Evolutionary conservation across 2,113 vertebrate species (phyloP), one percentile per base, ranked within the genome.

Genomic region (Piprites chloris): DNA sequence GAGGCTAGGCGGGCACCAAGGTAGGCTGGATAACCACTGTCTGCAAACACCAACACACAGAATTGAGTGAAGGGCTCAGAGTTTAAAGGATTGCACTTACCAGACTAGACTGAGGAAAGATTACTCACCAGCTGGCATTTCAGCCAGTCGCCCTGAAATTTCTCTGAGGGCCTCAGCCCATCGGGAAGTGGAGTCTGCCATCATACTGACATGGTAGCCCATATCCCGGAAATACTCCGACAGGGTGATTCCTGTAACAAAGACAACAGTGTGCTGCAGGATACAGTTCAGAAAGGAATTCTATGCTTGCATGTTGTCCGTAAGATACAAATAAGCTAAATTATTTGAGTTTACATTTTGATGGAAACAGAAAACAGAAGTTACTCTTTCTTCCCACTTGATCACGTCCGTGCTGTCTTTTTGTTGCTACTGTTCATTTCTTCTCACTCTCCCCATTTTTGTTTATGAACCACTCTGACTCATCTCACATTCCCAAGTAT

Each of bases 201-300:
- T 99, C 99, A 99, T 99, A 95, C 99, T 99, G 95, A 99, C 99
- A 2, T 99, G 98, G 97, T 99, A 99, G 63, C 99, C 99, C 99
- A 99, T 99, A 97, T 99, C 99, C 68, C 99, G 98, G 98, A 99
- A 99, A 96, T 99, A 99, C 94, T 99, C 99, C 0, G 99, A 99
- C 72, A 99, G 97, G 1, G 99, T 99, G 97, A 99, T 99, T 77
- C 99, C 99, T 99, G 96, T 11, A 91, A 92, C 41, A 92, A 23
- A 80, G 35, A 67, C 26, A 93, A 77, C 22, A 89, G 59, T 0
- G 0, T 12, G 58, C 42, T 78, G 27, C 73, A 86, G 28, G 37
- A 42, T 24, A 75, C 20, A 41, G 16, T 24, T 74, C 46, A 81
- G n/a, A 72, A 27, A 39, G 53, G 62, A 79, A 82, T 75, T 39